These are phyloP conservation scores for Scomber japonicus DNA, from an alignment of 2,113 vertebrate genomes.

Conservation along the genomic window DNA sequence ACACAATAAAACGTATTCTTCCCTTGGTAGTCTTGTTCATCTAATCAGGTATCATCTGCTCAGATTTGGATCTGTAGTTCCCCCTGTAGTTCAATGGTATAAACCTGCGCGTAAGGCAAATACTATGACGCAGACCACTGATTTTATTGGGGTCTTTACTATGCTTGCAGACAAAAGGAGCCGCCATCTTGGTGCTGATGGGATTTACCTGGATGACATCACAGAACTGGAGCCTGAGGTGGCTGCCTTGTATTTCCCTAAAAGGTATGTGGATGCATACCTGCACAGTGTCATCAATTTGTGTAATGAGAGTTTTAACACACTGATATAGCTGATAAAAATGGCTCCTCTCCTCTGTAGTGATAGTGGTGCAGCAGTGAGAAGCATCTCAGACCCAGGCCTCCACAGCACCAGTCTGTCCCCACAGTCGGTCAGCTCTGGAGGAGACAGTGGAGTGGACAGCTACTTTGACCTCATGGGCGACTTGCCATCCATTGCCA, in stretches of 20 bases:
- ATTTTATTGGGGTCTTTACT: not conserved
- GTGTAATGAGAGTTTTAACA: not conserved
- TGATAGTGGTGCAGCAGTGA: constrained; percentile 75
- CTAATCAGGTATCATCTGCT: not conserved
- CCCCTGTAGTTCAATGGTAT: not conserved
- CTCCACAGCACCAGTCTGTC: constrained; percentile 88
- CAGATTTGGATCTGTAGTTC: not conserved
- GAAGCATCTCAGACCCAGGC: constrained; percentile 75
- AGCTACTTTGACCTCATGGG: constrained; percentile 90
- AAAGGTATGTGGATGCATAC: constrained; percentile 85
- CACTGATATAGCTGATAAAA: not conserved
- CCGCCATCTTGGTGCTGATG: constrained; percentile 94
- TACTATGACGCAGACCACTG: not conserved
- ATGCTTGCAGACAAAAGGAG: constrained; percentile 90
- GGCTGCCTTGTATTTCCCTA: constrained; percentile 97
- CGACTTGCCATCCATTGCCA: constrained; percentile 92
- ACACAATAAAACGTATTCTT: not conserved
- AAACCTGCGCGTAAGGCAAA: not conserved
- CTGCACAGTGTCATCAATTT: not conserved
- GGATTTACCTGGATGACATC: constrained; percentile 97
- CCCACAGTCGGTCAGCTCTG: constrained; percentile 92
- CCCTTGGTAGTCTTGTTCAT: not conserved
- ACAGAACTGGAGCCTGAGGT: constrained; percentile 95
- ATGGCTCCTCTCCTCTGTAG: constrained; percentile 61
- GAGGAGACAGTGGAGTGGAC: constrained; percentile 94